Base-by-base conservation (phyloP, 2,888 invertebrate species). In the Scaptomyza polygonia region DNA sequence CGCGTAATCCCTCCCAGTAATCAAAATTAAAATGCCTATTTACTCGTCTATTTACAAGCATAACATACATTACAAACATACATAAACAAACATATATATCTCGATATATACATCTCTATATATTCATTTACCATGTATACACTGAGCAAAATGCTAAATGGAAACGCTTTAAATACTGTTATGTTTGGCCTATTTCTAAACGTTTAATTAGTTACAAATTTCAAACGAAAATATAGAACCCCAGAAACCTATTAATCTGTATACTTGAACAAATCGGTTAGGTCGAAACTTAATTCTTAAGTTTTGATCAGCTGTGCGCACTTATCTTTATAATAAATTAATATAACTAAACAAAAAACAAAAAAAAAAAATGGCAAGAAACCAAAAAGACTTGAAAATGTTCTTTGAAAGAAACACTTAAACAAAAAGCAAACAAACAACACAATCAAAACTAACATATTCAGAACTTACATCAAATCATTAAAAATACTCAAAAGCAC, bases 81-180 rank as follows among this genome's bases (percentile, higher is more conserved):
- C 49, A 34, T 34, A 32, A 30, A 30, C 47, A 47, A 39, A 52
- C 51, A 51, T 39, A 64, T 21, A 58, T 32, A 65, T 48, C 53
- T 48, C 25, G 14, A 54, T 40, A 49, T 48, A 55, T 21, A 55
- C 64, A 54, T 14, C 45, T 39, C 56, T 21, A 51, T 27, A 36
- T 67, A 64, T 68, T 77, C 65, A 72, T 79, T 77, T 68, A 80
- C 47, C 76, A 79, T 61, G 77, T 82, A 79, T 79, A 83, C 85
- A 83, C 86, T 84, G 79, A 82, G 84, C 81, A 67, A 78, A 83
- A 79, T 84, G 86, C 86, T 77, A 62, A 77, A 83, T 67, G 70
- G 51, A 82, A 85, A 86, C 70, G 86, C 86, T 86, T 86, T 86
- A 86, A 39, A 79, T 68, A 74, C 76, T 86, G 86, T 86, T 86